Conservation (phyloP, 2,113 vertebrate species). For the Thymallus thymallus region DNA sequence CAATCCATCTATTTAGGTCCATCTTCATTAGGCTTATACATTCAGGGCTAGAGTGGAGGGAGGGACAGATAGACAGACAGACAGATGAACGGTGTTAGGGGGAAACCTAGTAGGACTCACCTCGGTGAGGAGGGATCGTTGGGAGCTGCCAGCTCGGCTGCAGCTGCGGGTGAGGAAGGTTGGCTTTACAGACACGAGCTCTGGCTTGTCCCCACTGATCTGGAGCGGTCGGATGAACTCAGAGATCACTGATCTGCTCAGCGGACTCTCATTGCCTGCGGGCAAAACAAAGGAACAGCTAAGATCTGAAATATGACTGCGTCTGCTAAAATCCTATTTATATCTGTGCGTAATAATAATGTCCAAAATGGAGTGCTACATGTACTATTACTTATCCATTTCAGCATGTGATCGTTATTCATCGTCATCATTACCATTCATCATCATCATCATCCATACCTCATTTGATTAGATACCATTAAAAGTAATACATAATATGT, state of each 20-base stretch:
- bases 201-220: conserved; percentile 82
- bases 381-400: background rate
- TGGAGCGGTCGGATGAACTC: conserved; percentile 86
- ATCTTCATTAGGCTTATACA: background rate
- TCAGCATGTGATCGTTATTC: no score
- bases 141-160: conserved; percentile 74
- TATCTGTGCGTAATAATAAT: background rate
- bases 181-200: conserved; percentile 84
- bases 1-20: background rate
- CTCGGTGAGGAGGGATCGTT: conserved; percentile 84
- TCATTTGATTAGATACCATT: background rate
- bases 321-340: background rate
- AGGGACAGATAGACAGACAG: background rate
- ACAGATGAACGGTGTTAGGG: background rate
- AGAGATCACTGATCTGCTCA: conserved; percentile 79
- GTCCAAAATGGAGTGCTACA: background rate
- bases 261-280: conserved; percentile 81
- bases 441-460: background rate
- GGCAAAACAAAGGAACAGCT: conserved; percentile 40
- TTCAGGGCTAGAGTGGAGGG: background rate
- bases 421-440: no score
- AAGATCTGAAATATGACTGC: conserved; percentile 1
- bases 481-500: background rate
- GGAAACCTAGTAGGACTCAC: conserved; percentile 58
- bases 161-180: conserved; percentile 81